Percentiles rank a stretch among this genome's conserved stretches.
Evolutionary conservation across 2,888 invertebrate genomes (phyloP).

Genomic region (Amblyjoppa fuscipennis): DNA sequence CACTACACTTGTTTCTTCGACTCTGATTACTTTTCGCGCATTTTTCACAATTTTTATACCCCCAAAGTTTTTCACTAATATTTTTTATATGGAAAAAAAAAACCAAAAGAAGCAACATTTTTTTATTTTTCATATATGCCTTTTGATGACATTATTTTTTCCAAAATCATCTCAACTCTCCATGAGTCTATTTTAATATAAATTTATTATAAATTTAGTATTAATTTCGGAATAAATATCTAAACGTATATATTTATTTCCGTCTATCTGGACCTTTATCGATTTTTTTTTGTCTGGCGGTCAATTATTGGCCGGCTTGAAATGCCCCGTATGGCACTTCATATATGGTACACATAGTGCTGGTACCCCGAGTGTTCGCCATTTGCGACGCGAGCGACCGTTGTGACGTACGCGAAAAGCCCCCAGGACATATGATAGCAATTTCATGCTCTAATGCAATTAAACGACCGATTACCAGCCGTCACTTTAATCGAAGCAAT

Average conservation of each 20-base stretch:
- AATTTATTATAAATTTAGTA: no score
- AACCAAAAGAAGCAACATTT: not conserved
- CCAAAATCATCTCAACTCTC: not conserved
- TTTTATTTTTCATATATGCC: not conserved
- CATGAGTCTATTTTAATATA: not conserved
- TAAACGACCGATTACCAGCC: conserved; percentile 66
- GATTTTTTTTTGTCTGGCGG: not conserved
- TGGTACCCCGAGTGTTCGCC: not conserved
- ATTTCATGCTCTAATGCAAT: conserved; percentile 70
- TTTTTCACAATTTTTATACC: not conserved
- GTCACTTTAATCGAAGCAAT: conserved; percentile 51
- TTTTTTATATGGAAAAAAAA: not conserved
- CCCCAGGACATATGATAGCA: conserved; percentile 54
- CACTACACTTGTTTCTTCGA: no score
- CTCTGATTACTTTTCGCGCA: no score
- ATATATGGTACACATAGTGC: not conserved
- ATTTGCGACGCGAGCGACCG: not conserved
- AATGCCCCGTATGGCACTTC: not conserved
- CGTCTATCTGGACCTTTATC: not conserved
- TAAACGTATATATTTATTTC: not conserved
- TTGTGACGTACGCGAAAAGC: conserved; percentile 14
- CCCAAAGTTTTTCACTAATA: not conserved
- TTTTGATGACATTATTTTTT: not conserved
- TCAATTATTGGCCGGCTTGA: not conserved
- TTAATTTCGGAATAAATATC: no score